Conservation (phyloP, 2,797 vertebrate species). For the Gymnopithys bicolor region DNA sequence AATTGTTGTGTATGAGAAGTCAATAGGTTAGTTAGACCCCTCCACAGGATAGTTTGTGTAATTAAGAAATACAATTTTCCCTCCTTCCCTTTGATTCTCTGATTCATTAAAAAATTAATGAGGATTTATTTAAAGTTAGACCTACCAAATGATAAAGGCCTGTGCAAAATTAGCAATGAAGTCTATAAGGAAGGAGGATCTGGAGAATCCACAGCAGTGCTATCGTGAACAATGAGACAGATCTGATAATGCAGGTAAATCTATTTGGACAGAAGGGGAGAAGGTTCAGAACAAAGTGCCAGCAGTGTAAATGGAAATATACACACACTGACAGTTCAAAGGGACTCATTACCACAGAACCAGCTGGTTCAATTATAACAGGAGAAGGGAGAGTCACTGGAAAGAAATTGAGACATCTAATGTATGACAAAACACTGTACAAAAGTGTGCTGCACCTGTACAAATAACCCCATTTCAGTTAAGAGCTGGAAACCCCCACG, state of each 20-base stretch:
- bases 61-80: slow-evolving; percentile 11
- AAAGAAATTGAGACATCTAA: slow-evolving; percentile 29
- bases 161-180: slow-evolving; percentile 19
- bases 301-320: slow-evolving; percentile 56
- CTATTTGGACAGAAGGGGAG: slow-evolving; percentile 52
- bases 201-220: neutral
- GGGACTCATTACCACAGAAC: slow-evolving; percentile 57
- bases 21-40: neutral
- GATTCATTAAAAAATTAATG: neutral
- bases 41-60: neutral
- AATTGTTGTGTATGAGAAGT: neutral
- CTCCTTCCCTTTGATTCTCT: neutral
- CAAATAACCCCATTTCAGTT: neutral
- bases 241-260: slow-evolving; percentile 56
- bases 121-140: slow-evolving; percentile 39
- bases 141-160: neutral
- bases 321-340: slow-evolving; percentile 39
- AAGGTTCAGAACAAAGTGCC: slow-evolving; percentile 58
- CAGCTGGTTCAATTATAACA: slow-evolving; percentile 36
- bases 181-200: neutral
- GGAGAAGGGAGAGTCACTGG: neutral
- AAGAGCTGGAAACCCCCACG: rapidly evolving
- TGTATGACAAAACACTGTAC: slow-evolving; percentile 11
- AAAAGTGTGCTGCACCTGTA: neutral
- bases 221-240: slow-evolving; percentile 19